Base-by-base conservation (phyloP, 2,888 invertebrate species). In the Cataglyphis cursor region DNA sequence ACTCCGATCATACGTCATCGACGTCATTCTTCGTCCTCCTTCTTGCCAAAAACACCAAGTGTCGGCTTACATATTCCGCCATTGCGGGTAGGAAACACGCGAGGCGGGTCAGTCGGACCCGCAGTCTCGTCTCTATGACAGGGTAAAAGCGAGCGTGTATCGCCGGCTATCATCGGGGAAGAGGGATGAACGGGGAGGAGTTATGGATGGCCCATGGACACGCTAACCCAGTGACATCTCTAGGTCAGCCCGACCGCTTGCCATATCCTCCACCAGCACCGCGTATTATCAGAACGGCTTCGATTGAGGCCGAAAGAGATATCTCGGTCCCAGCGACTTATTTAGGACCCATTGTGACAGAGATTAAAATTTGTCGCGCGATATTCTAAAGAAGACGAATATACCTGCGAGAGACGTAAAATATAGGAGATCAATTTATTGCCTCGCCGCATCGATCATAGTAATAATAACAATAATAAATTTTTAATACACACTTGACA, bases 151-250 rank as follows among this genome's bases (percentile, higher is more conserved):
- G 90, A 90, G 87, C 87, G 88, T 88, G 89, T 91, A 92, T 92
- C 91, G 91, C 88, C 84, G 24, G 89, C 87, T 88, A 93, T 92
- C 92, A 90, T 76, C 76, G 38, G 91, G 90, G 89, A n/a, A 51
- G 51, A 51, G 51, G 51, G 51, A 51, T 51, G n/a, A n/a, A 51
- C 51, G 51, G 41, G 51, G 48, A 90, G 90, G 88, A 31, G 31
- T 94, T 93, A 94, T 93, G 91, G 94, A 94, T 94, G 92, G 93
- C 93, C 92, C 89, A 90, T 91, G 93, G 92, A 90, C 94, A 94
- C 94, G 94, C 94, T 93, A 94, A 92, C 93, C 93, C 92, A 93
- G 92, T 94, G 94, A 94, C 94, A 93, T 92, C 94, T 94, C 94
- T 94, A 94, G 94, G 94, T 94, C 94, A 94, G 88, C 89, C 85